phyloP scores from a whole-genome alignment of 2,797 vertebrate genomes.

The Pterois miles region DNA sequence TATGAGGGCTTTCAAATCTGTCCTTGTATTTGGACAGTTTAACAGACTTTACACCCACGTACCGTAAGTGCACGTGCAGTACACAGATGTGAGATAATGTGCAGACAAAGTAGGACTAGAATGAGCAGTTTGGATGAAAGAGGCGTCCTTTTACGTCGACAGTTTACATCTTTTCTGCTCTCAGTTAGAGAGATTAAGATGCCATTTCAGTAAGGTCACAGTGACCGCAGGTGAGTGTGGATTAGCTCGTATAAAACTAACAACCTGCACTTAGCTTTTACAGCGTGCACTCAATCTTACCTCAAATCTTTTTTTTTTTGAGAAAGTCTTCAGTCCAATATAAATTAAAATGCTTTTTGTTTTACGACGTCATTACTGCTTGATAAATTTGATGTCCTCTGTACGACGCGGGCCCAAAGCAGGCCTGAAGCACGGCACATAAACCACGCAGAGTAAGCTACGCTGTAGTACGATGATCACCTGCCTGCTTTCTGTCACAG shows the following conservation, averaged over 20 bases:
- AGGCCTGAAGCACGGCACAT: too few relatives aligned
- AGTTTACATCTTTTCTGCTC: not conserved
- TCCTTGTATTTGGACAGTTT: not conserved
- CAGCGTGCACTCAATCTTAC: not conserved
- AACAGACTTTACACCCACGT: not conserved
- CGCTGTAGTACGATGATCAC: not conserved
- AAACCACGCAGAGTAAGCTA: too few relatives aligned
- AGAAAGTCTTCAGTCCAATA: not conserved
- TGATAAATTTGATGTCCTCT: not conserved
- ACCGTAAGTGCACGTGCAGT: not conserved
- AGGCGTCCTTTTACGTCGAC: not conserved
- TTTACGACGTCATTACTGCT: not conserved
- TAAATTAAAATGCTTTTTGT: not conserved
- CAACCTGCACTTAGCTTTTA: slow-evolving; percentile 37
- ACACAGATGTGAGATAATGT: not conserved
- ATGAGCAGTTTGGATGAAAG: not conserved
- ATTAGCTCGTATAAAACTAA: slow-evolving; percentile 31
- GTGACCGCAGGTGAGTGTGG: slow-evolving; percentile 28
- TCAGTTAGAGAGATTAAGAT: not conserved
- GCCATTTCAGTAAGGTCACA: slow-evolving; percentile 39
- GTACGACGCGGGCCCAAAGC: not conserved
- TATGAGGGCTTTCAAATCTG: not conserved
- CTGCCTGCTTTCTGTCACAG: not conserved
- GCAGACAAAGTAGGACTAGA: not conserved
- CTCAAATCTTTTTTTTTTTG: not conserved